phyloP scores from a whole-genome alignment of 2,113 vertebrate species.

The Madoqua kirkii region DNA sequence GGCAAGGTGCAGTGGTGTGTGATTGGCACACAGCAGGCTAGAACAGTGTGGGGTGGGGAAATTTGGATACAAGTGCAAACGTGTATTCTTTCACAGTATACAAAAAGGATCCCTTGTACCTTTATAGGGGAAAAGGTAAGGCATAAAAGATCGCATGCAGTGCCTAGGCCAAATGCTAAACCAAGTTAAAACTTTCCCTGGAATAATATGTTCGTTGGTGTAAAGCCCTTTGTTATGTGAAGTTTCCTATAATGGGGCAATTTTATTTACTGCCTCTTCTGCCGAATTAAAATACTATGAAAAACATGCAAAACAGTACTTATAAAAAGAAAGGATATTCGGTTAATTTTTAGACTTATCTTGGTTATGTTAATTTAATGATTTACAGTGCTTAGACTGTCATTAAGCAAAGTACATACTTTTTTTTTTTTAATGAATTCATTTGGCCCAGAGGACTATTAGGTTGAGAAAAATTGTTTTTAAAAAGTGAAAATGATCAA shows the following conservation, averaged over 20 bases:
- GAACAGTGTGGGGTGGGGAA: slow-evolving; percentile 70
- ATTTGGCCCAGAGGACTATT: background rate
- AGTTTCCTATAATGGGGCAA: background rate
- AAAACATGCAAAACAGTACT: background rate
- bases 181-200: background rate
- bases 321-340: background rate
- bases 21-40: slow-evolving; percentile 13
- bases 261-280: background rate
- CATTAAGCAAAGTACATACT: background rate
- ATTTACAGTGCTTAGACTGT: background rate
- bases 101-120: background rate
- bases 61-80: background rate
- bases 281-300: background rate
- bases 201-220: background rate
- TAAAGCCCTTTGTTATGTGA: background rate
- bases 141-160: background rate
- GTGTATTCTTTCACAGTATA: background rate
- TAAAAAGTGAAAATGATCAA: background rate
- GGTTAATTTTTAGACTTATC: background rate
- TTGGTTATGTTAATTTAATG: slow-evolving; percentile 4
- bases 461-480: background rate
- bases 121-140: background rate
- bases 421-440: background rate
- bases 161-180: background rate
- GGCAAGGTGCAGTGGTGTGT: background rate